Evolutionary conservation across 1,140 invertebrate species (phyloP).

Genomic region (Cotesia typhae): DNA sequence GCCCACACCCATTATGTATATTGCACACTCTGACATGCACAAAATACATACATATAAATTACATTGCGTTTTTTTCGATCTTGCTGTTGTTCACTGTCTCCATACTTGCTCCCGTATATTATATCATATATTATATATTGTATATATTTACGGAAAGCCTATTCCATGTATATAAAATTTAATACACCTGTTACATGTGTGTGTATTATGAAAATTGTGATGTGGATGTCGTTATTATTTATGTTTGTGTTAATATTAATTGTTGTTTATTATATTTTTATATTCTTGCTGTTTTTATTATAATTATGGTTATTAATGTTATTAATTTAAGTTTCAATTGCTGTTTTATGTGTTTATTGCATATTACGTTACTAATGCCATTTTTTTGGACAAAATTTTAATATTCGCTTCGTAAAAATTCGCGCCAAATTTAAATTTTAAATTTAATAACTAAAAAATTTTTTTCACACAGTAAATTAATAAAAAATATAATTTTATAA

Average conservation of each 20-base stretch:
- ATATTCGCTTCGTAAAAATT: no score
- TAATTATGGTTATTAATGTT: no score
- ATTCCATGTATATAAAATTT: conserved; percentile 49
- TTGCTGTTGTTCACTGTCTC: conserved; percentile 52
- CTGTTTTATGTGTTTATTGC: conserved; percentile 66
- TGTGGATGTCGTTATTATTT: conserved; percentile 53
- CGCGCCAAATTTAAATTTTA: no score
- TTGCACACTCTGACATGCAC: conserved; percentile 20
- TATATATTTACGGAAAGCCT: conserved; percentile 47
- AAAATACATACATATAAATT: conserved; percentile 21
- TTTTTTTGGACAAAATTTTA: no score
- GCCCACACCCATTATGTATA: conserved; percentile 43
- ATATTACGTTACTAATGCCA: conserved; percentile 47
- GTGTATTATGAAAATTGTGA: conserved; percentile 11
- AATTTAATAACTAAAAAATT: no score
- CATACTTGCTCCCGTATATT: conserved; percentile 34
- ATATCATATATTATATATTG: conserved; percentile 35
- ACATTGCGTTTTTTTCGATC: conserved; percentile 50
- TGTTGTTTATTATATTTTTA: neutral
- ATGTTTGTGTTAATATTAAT: conserved; percentile 60
- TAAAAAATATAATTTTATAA: no score
- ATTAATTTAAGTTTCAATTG: conserved; percentile 40
- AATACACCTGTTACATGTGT: conserved; percentile 21
- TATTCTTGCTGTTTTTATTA: neutral
- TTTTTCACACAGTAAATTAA: no score